Percentiles rank a stretch among this genome's conserved stretches.
Evolutionary conservation across 2,113 vertebrate species (phyloP).

Genomic region (Jacana jacana): DNA sequence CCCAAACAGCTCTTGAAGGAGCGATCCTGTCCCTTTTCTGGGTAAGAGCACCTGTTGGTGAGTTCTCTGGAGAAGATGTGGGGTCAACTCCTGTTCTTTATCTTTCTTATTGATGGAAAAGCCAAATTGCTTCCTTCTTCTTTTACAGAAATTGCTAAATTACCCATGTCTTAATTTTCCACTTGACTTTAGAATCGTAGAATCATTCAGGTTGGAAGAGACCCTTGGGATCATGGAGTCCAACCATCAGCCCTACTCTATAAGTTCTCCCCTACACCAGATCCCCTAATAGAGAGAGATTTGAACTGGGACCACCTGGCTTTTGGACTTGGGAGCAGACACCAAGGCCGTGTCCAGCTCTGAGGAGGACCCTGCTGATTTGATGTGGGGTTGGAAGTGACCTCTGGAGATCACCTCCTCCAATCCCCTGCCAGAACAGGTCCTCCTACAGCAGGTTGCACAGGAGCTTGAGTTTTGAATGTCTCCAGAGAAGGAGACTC

Average conservation of each 20-base stretch:
- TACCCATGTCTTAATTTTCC: not conserved
- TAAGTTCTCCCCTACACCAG: too few relatives aligned
- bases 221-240: too few relatives aligned
- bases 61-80: not conserved
- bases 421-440: too few relatives aligned
- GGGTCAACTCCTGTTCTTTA: not conserved
- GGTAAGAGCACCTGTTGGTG: accelerated
- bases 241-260: too few relatives aligned
- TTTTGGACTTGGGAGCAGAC: not conserved
- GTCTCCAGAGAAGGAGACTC: too few relatives aligned
- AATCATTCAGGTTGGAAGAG: too few relatives aligned
- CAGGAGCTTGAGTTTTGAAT: too few relatives aligned
- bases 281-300: too few relatives aligned
- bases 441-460: too few relatives aligned
- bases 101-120: not conserved
- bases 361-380: not conserved
- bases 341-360: not conserved
- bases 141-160: not conserved
- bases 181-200: too few relatives aligned
- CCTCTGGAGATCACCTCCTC: too few relatives aligned
- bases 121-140: not conserved
- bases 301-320: not conserved
- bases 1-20: not conserved
- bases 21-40: accelerated
- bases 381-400: too few relatives aligned